phyloP scores from a whole-genome alignment of 2,113 vertebrate species.

The Podiceps cristatus region DNA sequence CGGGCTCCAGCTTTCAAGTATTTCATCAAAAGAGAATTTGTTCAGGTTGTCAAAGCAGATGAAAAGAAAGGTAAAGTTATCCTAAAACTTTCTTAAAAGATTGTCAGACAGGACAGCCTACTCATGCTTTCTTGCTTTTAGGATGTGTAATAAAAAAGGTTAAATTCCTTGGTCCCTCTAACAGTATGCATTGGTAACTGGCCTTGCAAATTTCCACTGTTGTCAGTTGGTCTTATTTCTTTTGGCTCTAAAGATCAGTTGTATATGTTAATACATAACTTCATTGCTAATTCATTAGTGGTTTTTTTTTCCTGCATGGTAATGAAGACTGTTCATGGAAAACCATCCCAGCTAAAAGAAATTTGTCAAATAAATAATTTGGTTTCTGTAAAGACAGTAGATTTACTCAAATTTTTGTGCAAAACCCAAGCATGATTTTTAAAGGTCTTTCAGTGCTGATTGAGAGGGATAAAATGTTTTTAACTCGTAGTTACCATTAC shows the following conservation, averaged over 20 bases:
- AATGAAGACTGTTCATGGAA: background rate
- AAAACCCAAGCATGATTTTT: background rate
- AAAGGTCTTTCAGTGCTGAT: background rate
- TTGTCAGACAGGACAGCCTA: background rate
- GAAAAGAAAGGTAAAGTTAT: slow-evolving; percentile 79
- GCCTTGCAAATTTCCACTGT: background rate
- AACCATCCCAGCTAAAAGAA: background rate
- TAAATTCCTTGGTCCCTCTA: background rate
- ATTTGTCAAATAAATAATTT: background rate
- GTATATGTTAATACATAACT: background rate
- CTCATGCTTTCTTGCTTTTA: background rate
- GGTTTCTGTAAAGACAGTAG: background rate
- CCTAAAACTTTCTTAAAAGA: background rate
- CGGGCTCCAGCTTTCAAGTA: slow-evolving; percentile 83
- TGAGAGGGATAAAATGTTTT: background rate
- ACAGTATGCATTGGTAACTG: background rate
- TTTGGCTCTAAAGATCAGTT: background rate
- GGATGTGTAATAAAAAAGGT: background rate
- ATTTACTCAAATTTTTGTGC: background rate
- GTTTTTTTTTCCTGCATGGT: background rate
- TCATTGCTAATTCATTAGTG: background rate
- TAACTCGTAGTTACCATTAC: background rate
- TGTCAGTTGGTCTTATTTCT: background rate
- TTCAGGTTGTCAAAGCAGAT: slow-evolving; percentile 80
- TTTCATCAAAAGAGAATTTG: slow-evolving; percentile 78